A percentile compares a stretch with the other conserved stretches of the same genome.
Conservation (phyloP, 2,113 vertebrate species). For the Neofelis nebulosa region DNA sequence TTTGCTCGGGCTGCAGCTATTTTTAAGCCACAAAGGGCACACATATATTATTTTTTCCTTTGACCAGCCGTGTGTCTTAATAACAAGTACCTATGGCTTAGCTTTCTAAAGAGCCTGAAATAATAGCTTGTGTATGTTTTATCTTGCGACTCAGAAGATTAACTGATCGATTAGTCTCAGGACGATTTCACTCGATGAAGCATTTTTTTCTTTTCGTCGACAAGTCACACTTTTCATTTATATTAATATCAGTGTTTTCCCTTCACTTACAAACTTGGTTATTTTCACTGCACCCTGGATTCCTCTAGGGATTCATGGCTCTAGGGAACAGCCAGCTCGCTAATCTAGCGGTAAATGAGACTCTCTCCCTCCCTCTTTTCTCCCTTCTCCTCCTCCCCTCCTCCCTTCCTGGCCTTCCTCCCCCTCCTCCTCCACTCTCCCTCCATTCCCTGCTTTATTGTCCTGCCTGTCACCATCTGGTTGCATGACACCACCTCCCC, state of each 20-base stretch:
- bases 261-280: not conserved
- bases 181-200: not conserved
- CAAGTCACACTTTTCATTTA: not conserved
- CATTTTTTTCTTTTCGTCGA: not conserved
- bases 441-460: not conserved
- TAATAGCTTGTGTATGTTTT: not conserved
- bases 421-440: not conserved
- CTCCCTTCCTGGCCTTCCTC: not conserved
- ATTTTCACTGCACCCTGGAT: not conserved
- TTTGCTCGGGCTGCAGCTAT: not conserved
- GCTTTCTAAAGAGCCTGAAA: not conserved
- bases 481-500: not conserved
- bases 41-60: not conserved
- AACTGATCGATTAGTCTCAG: not conserved
- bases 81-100: not conserved
- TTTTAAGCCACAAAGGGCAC: slow-evolving; percentile 32
- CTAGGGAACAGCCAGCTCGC: not conserved
- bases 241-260: not conserved
- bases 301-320: not conserved
- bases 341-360: not conserved
- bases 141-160: not conserved
- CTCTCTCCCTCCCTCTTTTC: rapidly evolving
- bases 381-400: rapidly evolving
- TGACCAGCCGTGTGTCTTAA: not conserved
- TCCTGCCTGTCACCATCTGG: rapidly evolving